Evolutionary conservation across 2,888 invertebrate species (phyloP).

Genomic region (Hyppa rectilinea): DNA sequence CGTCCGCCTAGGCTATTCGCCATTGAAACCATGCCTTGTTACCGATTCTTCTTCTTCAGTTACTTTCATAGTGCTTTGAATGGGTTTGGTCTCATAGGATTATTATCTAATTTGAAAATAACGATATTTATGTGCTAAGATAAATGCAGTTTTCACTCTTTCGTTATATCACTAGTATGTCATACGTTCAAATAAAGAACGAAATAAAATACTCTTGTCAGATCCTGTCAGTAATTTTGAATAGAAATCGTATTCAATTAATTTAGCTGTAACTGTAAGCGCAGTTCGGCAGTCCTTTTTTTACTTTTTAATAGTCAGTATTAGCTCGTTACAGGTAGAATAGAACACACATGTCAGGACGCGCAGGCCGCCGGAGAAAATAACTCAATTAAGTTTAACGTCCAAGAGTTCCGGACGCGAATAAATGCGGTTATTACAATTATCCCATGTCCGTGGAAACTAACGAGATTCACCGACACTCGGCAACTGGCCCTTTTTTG

Average conservation of each 20-base stretch:
- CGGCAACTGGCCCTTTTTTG: conserved; percentile 66
- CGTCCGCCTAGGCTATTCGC: conserved; percentile 44
- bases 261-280: conserved; percentile 25
- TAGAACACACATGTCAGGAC: conserved; percentile 51
- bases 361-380: conserved; percentile 73
- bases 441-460: conserved; percentile 80
- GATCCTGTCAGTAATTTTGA: background rate
- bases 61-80: conserved; percentile 46
- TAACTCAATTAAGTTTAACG: conserved; percentile 87
- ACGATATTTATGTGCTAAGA: background rate
- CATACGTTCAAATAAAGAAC: conserved; percentile 11
- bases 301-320: conserved; percentile 45
- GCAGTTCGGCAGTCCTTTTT: conserved; percentile 20
- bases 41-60: conserved; percentile 48
- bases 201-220: background rate
- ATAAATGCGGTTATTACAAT: conserved; percentile 88
- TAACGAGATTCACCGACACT: conserved; percentile 75
- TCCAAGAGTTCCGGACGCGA: conserved; percentile 80
- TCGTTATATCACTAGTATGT: conserved; percentile 21
- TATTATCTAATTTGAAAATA: conserved; percentile 25
- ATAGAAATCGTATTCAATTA: conserved; percentile 31
- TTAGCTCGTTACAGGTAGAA: conserved; percentile 45
- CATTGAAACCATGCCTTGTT: conserved; percentile 58
- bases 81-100: conserved; percentile 21
- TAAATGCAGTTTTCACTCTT: background rate